Base-by-base conservation (phyloP, 2,797 vertebrate genomes). In the Enteromius mattozi region DNA sequence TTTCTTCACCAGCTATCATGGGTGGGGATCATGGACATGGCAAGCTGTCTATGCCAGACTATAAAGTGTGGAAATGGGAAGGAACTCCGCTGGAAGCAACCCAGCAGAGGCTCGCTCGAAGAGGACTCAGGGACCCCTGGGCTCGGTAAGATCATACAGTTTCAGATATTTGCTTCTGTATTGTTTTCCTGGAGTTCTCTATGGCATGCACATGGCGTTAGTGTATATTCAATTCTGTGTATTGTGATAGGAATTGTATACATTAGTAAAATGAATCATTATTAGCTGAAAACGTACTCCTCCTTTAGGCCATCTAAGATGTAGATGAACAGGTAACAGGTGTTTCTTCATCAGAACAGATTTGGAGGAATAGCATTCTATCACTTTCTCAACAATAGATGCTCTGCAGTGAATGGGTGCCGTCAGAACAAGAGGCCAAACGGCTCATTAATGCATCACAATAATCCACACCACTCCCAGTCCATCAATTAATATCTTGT, bases 91-190 rank as follows among this genome's bases (percentile, higher is more conserved):
- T 99, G 21, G 96, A 99, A 90, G 84, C 89, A 10, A 94, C 97
- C 10, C 96, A 98, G 91, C 84, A 95, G 86, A 95, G 91, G 86
- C 91, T 99, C 81, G 95, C 95, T 13, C 90, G 88, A 35, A 93
- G 92, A 33, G 97, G 98, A 3, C 94, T 99, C 19, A 95, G 91
- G 78, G 97, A 99, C 86, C 98, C 98, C 0, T 99, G 98, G 98
- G 93, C 92, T 87, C 96, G 98, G 98, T 99, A 89, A 89, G 89
- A 33, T 16, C 6, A 12, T 4, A 19, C n/a, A 1, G 12, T 16
- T 17, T 66, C 16, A 17, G 27, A 30, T 30, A 14, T 14, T 17
- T 45, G 1, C 37, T 7, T 13, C 12, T 71, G 40, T 6, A 71
- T 16, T 4, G 42, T 65, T 17, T 24, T 10, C 8, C 8, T 17